phyloP scores from a whole-genome alignment of 1,140 invertebrate species.

The Cyrtorhinus lividipennis region DNA sequence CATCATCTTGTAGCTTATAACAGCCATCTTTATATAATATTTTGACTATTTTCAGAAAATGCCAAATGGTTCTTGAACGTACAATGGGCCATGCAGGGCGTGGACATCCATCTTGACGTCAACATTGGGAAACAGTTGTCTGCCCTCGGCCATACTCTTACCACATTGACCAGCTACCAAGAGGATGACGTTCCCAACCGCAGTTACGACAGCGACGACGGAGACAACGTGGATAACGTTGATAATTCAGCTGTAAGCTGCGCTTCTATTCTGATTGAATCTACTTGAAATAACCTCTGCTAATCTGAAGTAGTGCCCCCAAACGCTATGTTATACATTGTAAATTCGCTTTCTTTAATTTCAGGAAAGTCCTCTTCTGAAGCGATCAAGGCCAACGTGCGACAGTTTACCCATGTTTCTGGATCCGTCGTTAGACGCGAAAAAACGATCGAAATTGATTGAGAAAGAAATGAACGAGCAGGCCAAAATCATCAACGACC shows the following conservation, averaged over 20 bases:
- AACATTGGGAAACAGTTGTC: conserved; percentile 92
- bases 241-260: conserved; percentile 24
- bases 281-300: no score
- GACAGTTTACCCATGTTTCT: conserved; percentile 71
- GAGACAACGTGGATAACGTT: conserved; percentile 33
- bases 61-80: conserved; percentile 98
- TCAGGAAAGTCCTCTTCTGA: conserved; percentile 52
- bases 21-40: conserved; percentile 3
- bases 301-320: no score
- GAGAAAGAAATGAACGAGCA: conserved; percentile 97
- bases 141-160: conserved; percentile 84
- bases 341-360: no score
- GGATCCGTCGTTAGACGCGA: conserved; percentile 71
- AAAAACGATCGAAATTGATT: conserved; percentile 79
- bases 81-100: conserved; percentile 98
- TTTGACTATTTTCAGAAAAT: conserved; percentile 45
- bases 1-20: no score
- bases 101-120: conserved; percentile 91
- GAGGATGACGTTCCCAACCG: conserved; percentile 57
- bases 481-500: conserved; percentile 82
- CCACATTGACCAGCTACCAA: conserved; percentile 72
- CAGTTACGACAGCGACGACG: conserved; percentile 62
- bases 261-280: no score
- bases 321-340: no score
- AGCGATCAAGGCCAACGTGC: conserved; percentile 39